Conservation (phyloP, 1,140 invertebrate species). For the Heliconius eleuchia region DNA sequence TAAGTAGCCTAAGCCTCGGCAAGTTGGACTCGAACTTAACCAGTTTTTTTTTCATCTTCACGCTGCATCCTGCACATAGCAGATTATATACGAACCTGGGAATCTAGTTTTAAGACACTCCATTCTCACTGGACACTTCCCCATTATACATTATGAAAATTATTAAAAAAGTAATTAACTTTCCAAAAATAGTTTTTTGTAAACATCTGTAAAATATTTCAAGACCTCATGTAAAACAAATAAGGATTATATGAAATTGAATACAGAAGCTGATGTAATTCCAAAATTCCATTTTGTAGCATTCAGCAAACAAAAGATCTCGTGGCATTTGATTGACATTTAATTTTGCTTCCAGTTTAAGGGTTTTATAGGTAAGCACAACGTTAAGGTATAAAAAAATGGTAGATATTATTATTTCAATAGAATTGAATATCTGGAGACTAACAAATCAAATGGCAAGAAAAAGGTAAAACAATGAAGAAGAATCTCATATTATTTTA, state of each 20-base stretch:
- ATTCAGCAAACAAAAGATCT: constrained; percentile 31
- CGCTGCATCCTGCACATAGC: no score
- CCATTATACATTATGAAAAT: no score
- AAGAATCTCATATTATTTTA: background rate
- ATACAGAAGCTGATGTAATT: constrained; percentile 24
- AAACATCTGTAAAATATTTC: background rate
- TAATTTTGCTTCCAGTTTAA: constrained; percentile 33
- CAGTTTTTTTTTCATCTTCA: no score
- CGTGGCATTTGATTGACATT: constrained; percentile 36
- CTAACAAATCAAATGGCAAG: background rate
- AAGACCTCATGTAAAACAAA: background rate
- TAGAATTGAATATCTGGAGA: background rate
- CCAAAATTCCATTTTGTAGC: constrained; percentile 30
- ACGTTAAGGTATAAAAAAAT: background rate
- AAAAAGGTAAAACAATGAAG: background rate
- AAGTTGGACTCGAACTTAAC: no score
- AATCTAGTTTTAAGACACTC: no score
- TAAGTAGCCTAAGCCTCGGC: no score
- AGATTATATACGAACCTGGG: no score
- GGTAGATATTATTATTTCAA: background rate
- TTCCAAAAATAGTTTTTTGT: background rate
- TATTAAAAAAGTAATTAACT: no score
- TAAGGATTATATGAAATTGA: constrained; percentile 11
- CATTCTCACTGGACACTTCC: no score
- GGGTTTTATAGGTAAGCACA: constrained; percentile 19